phyloP scores from a whole-genome alignment of 2,113 vertebrate species.

The Chaenogobius annularis region DNA sequence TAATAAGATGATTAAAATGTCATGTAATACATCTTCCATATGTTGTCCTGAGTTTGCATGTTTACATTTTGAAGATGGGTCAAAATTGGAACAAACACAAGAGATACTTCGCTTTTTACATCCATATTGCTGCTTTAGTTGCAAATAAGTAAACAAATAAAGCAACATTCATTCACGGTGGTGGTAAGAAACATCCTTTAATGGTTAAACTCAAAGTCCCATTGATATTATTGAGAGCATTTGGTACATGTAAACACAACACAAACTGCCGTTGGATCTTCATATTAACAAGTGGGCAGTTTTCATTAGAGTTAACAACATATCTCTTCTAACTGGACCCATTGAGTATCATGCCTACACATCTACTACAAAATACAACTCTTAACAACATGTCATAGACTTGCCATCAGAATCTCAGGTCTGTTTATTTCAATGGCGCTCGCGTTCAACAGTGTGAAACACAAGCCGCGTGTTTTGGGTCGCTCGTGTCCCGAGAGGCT shows the following conservation, averaged over 20 bases:
- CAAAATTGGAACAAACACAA: too few relatives aligned
- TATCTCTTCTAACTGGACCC: conserved; percentile 70
- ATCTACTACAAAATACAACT: conserved; percentile 17
- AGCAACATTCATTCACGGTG: conserved; percentile 25
- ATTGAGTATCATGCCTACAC: conserved; percentile 18
- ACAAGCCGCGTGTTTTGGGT: conserved; percentile 47
- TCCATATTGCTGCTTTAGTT: too few relatives aligned
- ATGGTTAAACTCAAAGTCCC: conserved; percentile 65
- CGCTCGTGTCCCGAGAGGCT: conserved; percentile 1
- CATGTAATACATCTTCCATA: too few relatives aligned
- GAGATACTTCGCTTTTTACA: too few relatives aligned
- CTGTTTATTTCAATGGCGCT: conserved; percentile 36
- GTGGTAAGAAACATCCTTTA: conserved; percentile 75
- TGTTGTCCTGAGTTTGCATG: too few relatives aligned
- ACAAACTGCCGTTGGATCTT: conserved; percentile 25
- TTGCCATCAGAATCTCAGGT: conserved; percentile 11
- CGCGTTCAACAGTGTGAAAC: conserved; percentile 45
- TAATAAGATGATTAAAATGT: too few relatives aligned
- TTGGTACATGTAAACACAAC: conserved; percentile 54
- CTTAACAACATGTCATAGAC: conserved; percentile 31
- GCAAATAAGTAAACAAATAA: conserved; percentile 14
- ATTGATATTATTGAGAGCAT: conserved; percentile 49
- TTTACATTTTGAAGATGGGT: too few relatives aligned
- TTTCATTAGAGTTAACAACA: conserved; percentile 62
- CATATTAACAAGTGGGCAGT: conserved; percentile 50